Conservation (phyloP, 2,113 vertebrate genomes). For the Pantherophis guttatus region DNA sequence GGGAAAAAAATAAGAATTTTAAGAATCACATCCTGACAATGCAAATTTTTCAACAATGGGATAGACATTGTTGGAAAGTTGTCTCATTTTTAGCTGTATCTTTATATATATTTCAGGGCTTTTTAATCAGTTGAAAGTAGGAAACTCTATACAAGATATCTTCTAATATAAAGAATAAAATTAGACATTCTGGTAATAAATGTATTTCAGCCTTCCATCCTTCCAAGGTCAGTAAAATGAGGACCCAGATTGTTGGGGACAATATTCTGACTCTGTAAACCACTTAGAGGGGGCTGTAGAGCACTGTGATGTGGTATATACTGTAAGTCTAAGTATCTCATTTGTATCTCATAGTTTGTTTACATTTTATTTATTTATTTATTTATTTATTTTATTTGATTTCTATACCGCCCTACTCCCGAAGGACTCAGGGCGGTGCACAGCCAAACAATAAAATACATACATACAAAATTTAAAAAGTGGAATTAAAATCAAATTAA, state of each 20-base stretch:
- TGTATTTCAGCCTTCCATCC: neutral
- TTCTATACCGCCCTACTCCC: too few species aligned
- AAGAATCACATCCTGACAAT: neutral
- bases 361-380: neutral
- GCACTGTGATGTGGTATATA: too few species aligned
- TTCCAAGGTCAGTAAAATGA: too few species aligned
- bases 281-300: too few species aligned
- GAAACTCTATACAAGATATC: neutral
- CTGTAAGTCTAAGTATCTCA: too few species aligned
- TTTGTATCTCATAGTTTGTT: neutral
- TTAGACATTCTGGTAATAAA: neutral
- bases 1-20: neutral
- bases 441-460: too few species aligned
- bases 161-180: neutral
- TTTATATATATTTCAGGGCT: neutral
- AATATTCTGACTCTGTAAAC: too few species aligned
- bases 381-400: too few species aligned
- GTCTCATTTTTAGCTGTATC: neutral
- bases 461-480: too few species aligned
- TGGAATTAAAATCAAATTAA: too few species aligned
- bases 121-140: neutral
- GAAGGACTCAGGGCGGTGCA: too few species aligned
- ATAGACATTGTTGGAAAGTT: neutral
- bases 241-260: too few species aligned
- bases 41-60: neutral